Percentiles rank a stretch among this genome's conserved stretches.
phyloP scores from a whole-genome alignment of 2,797 vertebrate genomes.

The Trematomus bernacchii region DNA sequence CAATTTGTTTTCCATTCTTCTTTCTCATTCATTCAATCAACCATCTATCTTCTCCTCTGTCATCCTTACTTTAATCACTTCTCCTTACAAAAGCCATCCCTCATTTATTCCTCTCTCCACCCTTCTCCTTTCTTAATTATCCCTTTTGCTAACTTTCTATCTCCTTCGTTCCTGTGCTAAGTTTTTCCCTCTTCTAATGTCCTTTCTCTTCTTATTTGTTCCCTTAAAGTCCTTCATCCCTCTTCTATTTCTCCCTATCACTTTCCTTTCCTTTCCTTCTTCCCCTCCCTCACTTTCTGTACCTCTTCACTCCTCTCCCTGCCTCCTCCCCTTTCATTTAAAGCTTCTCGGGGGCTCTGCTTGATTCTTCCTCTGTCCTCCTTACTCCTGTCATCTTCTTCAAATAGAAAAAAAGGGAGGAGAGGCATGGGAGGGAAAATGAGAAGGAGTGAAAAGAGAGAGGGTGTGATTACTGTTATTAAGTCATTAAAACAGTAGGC shows the following conservation, averaged over 20 bases:
- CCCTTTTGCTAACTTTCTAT: neutral
- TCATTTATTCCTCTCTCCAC: slow-evolving; percentile 1
- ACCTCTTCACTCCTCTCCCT: neutral
- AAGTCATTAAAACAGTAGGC: slow-evolving; percentile 57
- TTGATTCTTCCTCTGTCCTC: slow-evolving; percentile 6
- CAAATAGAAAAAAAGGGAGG: slow-evolving; percentile 29
- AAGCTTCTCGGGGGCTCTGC: neutral
- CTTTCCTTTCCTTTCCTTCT: neutral
- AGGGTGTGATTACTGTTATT: slow-evolving; percentile 45
- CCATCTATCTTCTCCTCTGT: no score
- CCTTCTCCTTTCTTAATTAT: neutral
- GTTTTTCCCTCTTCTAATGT: neutral
- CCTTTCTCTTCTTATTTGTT: neutral
- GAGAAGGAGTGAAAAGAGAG: slow-evolving; percentile 7
- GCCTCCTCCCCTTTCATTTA: slow-evolving; percentile 8
- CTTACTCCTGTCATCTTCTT: slow-evolving; percentile 35
- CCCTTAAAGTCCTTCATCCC: neutral
- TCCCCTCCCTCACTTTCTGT: neutral
- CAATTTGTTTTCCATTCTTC: neutral
- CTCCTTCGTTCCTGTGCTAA: neutral
- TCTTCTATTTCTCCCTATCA: neutral
- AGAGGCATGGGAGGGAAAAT: slow-evolving; percentile 3
- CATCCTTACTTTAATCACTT: neutral
- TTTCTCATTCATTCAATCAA: neutral
- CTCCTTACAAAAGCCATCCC: neutral